These are phyloP conservation scores for Lerista edwardsae DNA, from an alignment of 2,797 vertebrate species.

Conservation along the genomic window DNA sequence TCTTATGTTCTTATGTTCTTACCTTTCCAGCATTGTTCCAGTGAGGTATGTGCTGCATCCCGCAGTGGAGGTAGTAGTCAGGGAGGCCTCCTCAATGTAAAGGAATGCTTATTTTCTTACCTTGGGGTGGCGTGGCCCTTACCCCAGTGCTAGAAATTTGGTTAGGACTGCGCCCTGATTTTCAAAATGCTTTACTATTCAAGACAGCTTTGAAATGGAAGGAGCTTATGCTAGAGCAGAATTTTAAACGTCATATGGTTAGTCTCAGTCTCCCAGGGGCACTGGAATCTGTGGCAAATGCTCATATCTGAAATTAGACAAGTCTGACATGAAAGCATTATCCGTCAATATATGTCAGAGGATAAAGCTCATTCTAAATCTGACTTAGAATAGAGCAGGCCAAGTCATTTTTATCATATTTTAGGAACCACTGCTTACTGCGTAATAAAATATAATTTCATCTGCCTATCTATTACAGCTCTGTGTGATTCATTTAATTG, in stretches of 20 bases:
- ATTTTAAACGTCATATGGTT: neutral
- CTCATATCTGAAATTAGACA: constrained; percentile 8
- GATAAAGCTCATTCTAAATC: constrained; percentile 19
- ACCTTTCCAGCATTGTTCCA: no score
- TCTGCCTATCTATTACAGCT: neutral
- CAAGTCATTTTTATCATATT: accelerated
- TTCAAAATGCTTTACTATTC: neutral
- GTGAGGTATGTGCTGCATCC: no score
- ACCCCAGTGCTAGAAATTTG: no score
- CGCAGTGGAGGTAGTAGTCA: no score
- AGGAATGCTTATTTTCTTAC: no score
- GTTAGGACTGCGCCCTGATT: no score
- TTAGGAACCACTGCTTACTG: constrained; percentile 11
- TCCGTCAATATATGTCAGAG: accelerated
- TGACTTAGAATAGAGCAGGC: neutral
- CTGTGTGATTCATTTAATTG: constrained; percentile 1
- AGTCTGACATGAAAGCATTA: constrained; percentile 13
- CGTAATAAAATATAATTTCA: neutral
- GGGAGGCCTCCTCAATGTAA: no score
- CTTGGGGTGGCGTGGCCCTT: no score
- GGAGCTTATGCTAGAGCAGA: neutral
- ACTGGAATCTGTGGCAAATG: constrained; percentile 11
- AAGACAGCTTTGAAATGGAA: neutral
- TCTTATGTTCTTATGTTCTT: no score
- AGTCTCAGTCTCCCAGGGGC: neutral